Percentiles rank a stretch among this genome's conserved stretches.
Conservation (phyloP, 1,140 invertebrate species). For the Nebria ingens region DNA sequence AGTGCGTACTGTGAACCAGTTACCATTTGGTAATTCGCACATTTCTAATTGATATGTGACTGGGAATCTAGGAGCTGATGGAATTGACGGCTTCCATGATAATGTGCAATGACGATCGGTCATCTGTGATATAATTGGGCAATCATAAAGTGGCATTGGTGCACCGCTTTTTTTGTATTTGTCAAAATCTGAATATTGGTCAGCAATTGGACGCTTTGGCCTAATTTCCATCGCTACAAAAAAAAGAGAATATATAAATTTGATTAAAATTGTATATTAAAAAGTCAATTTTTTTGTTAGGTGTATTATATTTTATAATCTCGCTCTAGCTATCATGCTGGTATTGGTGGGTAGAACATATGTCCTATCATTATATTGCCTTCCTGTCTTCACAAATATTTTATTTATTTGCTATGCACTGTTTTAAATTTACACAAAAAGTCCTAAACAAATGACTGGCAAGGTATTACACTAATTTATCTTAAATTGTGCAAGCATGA, state of each 20-base stretch:
- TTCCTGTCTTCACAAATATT: too few species aligned
- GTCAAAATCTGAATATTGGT: slow-evolving; percentile 76
- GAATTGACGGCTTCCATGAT: slow-evolving; percentile 85
- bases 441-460: too few species aligned
- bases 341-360: too few species aligned
- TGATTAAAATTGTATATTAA: slow-evolving; percentile 15
- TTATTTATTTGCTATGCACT: too few species aligned
- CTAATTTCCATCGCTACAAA: slow-evolving; percentile 54
- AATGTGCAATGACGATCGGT: slow-evolving; percentile 73
- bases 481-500: too few species aligned
- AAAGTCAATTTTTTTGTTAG: slow-evolving; percentile 17
- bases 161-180: slow-evolving; percentile 70
- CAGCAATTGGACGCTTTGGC: slow-evolving; percentile 56
- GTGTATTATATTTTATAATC: slow-evolving; percentile 11
- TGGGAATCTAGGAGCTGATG: slow-evolving; percentile 59
- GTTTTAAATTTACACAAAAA: slow-evolving; percentile 1
- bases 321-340: too few species aligned
- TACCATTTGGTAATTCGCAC: slow-evolving; percentile 76
- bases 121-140: slow-evolving; percentile 82
- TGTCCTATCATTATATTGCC: too few species aligned
- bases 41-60: slow-evolving; percentile 92
- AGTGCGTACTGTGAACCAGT: slow-evolving; percentile 74
- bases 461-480: too few species aligned
- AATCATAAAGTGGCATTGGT: slow-evolving; percentile 73
- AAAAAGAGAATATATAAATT: slow-evolving; percentile 15